Conservation (phyloP, 2,797 vertebrate species). For the Mormyrus hasselquistii region DNA sequence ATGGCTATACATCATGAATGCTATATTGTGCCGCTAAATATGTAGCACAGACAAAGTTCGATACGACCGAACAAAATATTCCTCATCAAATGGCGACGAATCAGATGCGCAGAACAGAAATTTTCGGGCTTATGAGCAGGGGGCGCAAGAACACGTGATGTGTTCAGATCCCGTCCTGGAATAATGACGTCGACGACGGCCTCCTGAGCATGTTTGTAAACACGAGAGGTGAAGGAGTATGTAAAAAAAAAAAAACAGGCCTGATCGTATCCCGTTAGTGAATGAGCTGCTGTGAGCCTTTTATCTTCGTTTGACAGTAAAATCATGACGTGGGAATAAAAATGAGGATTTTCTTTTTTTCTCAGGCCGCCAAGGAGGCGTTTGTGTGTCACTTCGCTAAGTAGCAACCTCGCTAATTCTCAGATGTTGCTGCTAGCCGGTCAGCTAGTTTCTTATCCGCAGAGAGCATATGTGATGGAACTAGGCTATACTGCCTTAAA, state of each 20-base stretch:
- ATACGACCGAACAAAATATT: background rate
- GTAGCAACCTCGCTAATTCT: background rate
- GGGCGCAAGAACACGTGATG: background rate
- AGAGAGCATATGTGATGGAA: background rate
- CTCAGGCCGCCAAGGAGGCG: background rate
- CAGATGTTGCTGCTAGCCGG: background rate
- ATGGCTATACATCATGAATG: background rate
- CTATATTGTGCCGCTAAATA: background rate
- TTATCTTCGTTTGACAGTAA: background rate
- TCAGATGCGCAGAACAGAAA: background rate
- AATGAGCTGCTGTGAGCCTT: background rate
- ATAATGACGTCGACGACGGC: conserved; percentile 49
- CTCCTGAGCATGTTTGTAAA: conserved; percentile 76
- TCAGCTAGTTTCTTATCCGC: background rate
- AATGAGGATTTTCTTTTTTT: background rate
- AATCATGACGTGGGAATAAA: conserved; percentile 20
- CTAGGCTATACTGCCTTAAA: background rate
- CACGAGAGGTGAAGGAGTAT: conserved; percentile 57
- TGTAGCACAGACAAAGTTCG: background rate
- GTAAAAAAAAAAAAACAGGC: conserved; percentile 15
- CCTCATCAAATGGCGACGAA: conserved; percentile 15
- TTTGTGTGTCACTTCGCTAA: background rate
- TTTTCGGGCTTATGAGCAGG: background rate
- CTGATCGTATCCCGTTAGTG: background rate
- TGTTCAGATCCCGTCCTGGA: background rate